These are phyloP conservation scores for Chelon auratus DNA, from an alignment of 2,797 vertebrate species.

Conservation along the genomic window DNA sequence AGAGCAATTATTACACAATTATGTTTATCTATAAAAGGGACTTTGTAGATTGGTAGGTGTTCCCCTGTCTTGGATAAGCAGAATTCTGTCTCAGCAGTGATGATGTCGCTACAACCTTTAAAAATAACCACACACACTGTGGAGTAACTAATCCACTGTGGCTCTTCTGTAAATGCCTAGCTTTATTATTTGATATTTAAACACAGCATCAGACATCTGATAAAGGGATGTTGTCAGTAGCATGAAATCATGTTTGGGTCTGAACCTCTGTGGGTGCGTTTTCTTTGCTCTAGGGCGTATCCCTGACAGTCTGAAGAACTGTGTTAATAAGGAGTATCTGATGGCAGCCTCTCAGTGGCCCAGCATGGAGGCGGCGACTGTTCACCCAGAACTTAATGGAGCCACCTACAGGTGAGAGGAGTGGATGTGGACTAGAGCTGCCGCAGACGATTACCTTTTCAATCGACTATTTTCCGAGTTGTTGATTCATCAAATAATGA, in stretches of 20 bases:
- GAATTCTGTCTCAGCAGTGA: not conserved
- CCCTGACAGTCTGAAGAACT: slow-evolving; percentile 94
- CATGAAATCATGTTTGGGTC: no score
- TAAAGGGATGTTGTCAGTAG: no score
- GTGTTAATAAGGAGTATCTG: slow-evolving; percentile 96
- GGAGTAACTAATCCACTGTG: not conserved
- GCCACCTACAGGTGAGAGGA: slow-evolving; percentile 89
- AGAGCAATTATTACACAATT: not conserved
- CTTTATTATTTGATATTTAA: not conserved
- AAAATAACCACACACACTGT: not conserved
- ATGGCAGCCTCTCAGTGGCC: slow-evolving; percentile 94
- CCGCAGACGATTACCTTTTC: no score
- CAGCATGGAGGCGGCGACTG: slow-evolving; percentile 89
- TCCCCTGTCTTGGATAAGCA: not conserved
- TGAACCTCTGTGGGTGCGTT: not conserved
- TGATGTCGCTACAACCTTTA: not conserved
- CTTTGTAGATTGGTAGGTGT: no score
- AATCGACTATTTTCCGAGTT: no score
- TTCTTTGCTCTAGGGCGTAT: slow-evolving; percentile 86
- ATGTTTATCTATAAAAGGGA: not conserved
- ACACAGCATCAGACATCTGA: no score
- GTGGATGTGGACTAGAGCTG: no score
- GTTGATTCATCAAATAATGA: no score
- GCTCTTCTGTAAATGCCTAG: not conserved
- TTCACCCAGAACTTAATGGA: slow-evolving; percentile 94